Evolutionary conservation across 2,888 invertebrate species (phyloP), one percentile per base, ranked within the genome.

Genomic region (Diaperis boleti): DNA sequence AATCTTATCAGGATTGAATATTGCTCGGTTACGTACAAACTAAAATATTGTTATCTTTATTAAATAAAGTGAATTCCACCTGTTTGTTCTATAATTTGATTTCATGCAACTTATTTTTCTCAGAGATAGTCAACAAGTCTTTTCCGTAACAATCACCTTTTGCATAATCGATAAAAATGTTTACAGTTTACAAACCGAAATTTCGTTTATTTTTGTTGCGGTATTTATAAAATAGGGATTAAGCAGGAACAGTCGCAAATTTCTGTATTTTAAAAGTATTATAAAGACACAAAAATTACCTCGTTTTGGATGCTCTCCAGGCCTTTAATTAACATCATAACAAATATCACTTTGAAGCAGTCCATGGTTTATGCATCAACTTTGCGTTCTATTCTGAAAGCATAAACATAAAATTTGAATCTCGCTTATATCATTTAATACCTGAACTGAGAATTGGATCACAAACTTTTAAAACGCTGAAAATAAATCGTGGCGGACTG

Each of bases 201-300:
- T 4, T 22, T 22, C 7, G 22, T 22, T 22, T 22, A 22, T 22
- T 22, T n/a, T n/a, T n/a, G n/a, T n/a, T n/a, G n/a, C 31, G 3
- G n/a, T n/a, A 31, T 31, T 31, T 31, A n/a, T 31, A 31, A 31
- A 3, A n/a, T 31, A 4, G 22, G 7, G 22, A 22, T 6, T 7
- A 7, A n/a, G n/a, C n/a, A n/a, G n/a, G n/a, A n/a, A n/a, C n/a
- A n/a, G n/a, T n/a, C n/a, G n/a, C n/a, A n/a, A n/a, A n/a, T n/a
- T n/a, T 20, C 20, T 20, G 20, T 20, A 4, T 20, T 20, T 4
- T 20, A 20, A 20, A 20, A 20, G 4, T 20, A n/a, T n/a, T 10
- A 17, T 11, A 54, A 41, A 54, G 52, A 47, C 14, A 29, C 11
- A 20, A 54, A 39, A 54, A 39, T 39, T 54, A 54, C 54, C 54